Percentiles rank a stretch among this genome's conserved stretches.
phyloP scores from a whole-genome alignment of 2,797 vertebrate species.

The Buphagus erythrorhynchus region DNA sequence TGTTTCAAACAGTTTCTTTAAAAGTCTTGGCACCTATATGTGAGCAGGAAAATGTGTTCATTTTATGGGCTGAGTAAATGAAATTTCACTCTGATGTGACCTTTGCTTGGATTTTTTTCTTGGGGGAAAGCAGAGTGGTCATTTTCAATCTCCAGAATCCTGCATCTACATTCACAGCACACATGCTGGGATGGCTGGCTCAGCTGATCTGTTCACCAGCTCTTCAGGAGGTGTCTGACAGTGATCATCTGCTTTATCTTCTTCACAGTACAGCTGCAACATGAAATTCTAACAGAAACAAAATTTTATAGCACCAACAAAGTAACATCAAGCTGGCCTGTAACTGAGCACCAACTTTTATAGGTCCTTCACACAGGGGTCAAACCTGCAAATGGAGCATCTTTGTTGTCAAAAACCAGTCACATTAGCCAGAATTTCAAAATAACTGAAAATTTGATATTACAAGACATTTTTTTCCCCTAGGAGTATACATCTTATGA shows the following conservation, averaged over 20 bases:
- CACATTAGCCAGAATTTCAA: neutral
- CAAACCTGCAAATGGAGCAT: neutral
- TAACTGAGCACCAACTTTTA: neutral
- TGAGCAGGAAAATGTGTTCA: neutral
- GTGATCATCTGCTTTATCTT: neutral
- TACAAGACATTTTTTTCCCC: neutral
- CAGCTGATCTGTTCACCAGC: neutral
- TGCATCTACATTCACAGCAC: neutral
- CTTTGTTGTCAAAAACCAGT: neutral
- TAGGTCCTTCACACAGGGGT: neutral
- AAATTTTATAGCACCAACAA: neutral
- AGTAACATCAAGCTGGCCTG: neutral
- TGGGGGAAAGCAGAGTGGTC: neutral
- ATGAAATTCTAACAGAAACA: neutral
- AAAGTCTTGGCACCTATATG: neutral
- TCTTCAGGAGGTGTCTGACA: neutral
- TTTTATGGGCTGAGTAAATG: neutral
- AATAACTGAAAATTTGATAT: neutral
- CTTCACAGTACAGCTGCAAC: neutral
- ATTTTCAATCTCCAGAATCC: neutral
- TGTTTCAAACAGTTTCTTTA: neutral
- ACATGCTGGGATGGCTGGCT: neutral
- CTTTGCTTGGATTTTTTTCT: neutral
- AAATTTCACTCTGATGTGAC: neutral
- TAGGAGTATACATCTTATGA: neutral